phyloP scores from a whole-genome alignment of 37 sponge, comb jelly and placozoan species.

The Haliclona indistincta region DNA sequence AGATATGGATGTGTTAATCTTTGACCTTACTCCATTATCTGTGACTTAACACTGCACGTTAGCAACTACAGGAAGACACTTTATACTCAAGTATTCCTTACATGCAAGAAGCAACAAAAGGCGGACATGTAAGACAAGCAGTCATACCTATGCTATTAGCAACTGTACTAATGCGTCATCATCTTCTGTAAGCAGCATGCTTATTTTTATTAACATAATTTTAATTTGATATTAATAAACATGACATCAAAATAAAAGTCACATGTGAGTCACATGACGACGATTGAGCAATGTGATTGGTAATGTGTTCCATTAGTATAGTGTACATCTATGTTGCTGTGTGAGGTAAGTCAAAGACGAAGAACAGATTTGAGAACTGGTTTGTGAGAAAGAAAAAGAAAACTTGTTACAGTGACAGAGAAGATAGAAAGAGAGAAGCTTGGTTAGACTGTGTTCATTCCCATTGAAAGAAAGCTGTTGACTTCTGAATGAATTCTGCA shows the following conservation, averaged over 20 bases:
- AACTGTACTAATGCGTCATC: no score
- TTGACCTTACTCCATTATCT: no score
- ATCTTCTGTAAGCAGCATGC: no score
- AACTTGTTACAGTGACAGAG: neutral
- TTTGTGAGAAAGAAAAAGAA: neutral
- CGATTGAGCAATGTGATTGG: constrained; percentile 5
- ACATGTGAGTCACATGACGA: neutral
- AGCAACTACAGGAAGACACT: no score
- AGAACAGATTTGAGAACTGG: neutral
- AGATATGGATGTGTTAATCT: no score
- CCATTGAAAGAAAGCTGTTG: constrained; percentile 63
- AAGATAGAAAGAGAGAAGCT: neutral
- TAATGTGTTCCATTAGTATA: no score
- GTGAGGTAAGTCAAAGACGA: neutral
- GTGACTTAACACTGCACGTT: no score
- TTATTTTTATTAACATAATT: no score
- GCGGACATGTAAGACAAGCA: no score
- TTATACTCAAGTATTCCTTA: no score
- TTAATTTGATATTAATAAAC: neutral
- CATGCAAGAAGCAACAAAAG: no score
- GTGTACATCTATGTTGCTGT: neutral
- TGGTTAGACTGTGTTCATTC: constrained; percentile 15
- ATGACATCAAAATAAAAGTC: neutral
- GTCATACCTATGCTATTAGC: no score
- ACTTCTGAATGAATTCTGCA: constrained; percentile 80